Base-by-base conservation (phyloP, 2,888 invertebrate species). In the Epiblema foenella region DNA sequence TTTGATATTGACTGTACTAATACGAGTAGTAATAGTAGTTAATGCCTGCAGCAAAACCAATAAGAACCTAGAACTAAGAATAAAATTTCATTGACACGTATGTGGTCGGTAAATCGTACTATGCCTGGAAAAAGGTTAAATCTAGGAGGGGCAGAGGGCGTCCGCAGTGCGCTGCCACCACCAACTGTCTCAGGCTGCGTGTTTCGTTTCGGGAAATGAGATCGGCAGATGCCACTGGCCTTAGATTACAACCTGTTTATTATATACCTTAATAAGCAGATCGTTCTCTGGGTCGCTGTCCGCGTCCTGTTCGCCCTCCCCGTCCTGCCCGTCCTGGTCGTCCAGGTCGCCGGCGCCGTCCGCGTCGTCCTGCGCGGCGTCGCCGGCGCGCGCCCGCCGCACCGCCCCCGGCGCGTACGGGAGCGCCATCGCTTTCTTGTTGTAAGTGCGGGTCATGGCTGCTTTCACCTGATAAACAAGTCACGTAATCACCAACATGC, bases 391-490 rank as follows among this genome's bases (percentile, higher is more conserved):
- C 0, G 89, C 90, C 57, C 94, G 95, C 67, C 95, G 95, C 7
- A 95, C 85, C 1, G 93, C 89, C 7, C 94, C 91, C 56, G 94
- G 95, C 11, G 97, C 95, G 88, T 98, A 99, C 0, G 98, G 97
- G 68, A 97, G 94, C 68, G 96, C 94, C 60, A 95, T 93, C 0
- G 95, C 94, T 75, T 96, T 96, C 87, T 99, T 99, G 88, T 99
- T 99, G 87, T 98, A 98, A 0, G 96, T 94, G 54, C 98, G 95
- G 0, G 99, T 99, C 86, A 99, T 96, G 0, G 99, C 98, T 0
- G 98, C 96, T 93, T 99, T 99, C 0, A 98, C 96, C 97, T 97
- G 65, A n/a, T 2, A 5, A 46, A 46, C n/a, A 46, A 46, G 12
- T 15, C 11, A 42, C 15, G 5, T 5, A 12, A 15, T 42, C 15